Evolutionary conservation across 2,888 invertebrate genomes (phyloP).

Genomic region (Artemia sp.): DNA sequence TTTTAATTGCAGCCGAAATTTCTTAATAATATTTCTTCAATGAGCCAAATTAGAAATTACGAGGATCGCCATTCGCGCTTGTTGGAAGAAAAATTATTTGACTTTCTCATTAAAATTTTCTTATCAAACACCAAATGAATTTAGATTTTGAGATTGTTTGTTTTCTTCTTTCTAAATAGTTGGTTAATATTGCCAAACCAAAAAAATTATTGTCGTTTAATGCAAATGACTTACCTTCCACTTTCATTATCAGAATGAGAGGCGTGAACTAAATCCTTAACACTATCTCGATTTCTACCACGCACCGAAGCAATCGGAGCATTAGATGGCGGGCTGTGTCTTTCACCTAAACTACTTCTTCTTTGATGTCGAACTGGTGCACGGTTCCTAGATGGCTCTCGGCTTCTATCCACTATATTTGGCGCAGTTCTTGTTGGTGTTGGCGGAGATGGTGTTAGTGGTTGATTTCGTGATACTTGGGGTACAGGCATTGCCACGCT

Average conservation of each 20-base stretch:
- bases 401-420: slow-evolving; percentile 2
- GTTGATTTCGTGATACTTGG: not conserved
- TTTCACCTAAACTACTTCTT: not conserved
- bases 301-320: not conserved
- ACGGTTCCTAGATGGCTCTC: not conserved
- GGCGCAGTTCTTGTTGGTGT: not conserved
- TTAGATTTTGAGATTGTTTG: too few relatives aligned
- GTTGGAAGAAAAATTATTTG: too few relatives aligned
- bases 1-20: too few relatives aligned
- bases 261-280: slow-evolving; percentile 1
- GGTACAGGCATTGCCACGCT: slow-evolving; percentile 1
- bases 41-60: too few relatives aligned
- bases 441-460: slow-evolving; percentile 8
- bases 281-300: slow-evolving; percentile 6
- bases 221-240: not conserved
- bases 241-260: not conserved
- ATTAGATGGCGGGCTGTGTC: slow-evolving; percentile 4
- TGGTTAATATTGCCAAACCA: too few relatives aligned
- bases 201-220: slow-evolving; percentile 33
- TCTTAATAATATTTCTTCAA: too few relatives aligned
- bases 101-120: too few relatives aligned
- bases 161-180: too few relatives aligned
- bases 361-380: slow-evolving; percentile 3
- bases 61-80: too few relatives aligned
- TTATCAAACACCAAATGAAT: too few relatives aligned